Base-by-base conservation (phyloP, 2,113 vertebrate genomes). In the Anguilla japonica region DNA sequence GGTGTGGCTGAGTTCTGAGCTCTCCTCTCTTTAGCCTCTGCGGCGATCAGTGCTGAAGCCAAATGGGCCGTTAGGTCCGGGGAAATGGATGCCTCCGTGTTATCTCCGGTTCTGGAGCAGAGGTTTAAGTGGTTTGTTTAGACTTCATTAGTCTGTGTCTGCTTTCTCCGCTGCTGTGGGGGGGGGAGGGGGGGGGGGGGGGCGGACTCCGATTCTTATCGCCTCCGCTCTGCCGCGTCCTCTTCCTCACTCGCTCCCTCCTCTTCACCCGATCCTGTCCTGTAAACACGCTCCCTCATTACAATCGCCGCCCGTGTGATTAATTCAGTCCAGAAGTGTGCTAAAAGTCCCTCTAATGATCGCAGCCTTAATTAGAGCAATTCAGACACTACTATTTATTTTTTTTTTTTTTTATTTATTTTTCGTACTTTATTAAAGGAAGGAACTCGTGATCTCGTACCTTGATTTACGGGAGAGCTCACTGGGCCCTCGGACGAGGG, bases 351-450 rank as follows among this genome's bases (percentile, higher is more conserved):
- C 81, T 82, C 83, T 79, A 41, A 9, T 18, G 46, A 67, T 67
- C 83, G 15, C 39, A 26, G 16, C 46, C 41, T 63, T 87, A 88
- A 90, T 88, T 85, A 84, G 60, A 80, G 29, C 78, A 84, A 67
- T 57, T 39, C 78, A 80, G 82, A 81, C 84, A 63, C 84, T 78
- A 75, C 20, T 43, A 67, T 67, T n/a, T 75, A 3, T 75, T 75
- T 75, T 29, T 75, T 53, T 22, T 63, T 26, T 63, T 63, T 22
- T 63, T n/a, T n/a, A n/a, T n/a, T n/a, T n/a, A n/a, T n/a, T 60
- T 60, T 60, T 3, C 9, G 1, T 14, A 22, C 22, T 80, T 80
- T 41, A 18, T 80, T 41, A 41, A 41, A 34, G 4, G 79, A 84
- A 80, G 60, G 39, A 87, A 84, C 82, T 29, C 60, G n/a, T 82